phyloP scores from a whole-genome alignment of 2,888 invertebrate species.

The Caenorhabditis sulstoni region DNA sequence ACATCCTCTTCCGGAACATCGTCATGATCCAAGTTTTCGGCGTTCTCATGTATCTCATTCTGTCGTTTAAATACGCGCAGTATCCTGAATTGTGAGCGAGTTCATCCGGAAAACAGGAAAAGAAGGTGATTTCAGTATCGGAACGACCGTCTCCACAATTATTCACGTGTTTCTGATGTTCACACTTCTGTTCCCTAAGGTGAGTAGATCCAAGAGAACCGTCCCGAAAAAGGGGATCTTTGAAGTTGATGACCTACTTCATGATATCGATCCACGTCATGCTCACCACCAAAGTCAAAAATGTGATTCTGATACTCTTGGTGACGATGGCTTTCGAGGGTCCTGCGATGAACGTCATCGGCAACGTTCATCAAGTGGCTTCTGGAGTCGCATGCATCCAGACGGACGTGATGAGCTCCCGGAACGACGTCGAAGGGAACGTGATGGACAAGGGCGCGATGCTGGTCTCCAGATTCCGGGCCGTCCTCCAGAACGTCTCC shows the following conservation, averaged over 20 bases:
- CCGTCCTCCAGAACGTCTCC: conserved; percentile 54
- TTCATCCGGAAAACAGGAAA: neutral
- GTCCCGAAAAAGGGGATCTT: neutral
- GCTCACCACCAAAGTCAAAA: conserved; percentile 59
- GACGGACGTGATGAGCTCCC: conserved; percentile 66
- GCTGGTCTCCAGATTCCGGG: conserved; percentile 38
- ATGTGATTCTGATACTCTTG: conserved; percentile 58
- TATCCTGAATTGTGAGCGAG: conserved; percentile 61
- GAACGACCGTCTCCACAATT: conserved; percentile 59
- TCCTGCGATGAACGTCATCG: conserved; percentile 72
- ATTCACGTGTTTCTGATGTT: conserved; percentile 64
- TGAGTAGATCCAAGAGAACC: neutral
- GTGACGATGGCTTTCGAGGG: conserved; percentile 65
- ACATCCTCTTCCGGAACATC: conserved; percentile 53
- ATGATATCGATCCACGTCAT: conserved; percentile 63
- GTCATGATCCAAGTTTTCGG: conserved; percentile 68
- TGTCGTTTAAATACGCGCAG: conserved; percentile 70
- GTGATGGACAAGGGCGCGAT: conserved; percentile 61
- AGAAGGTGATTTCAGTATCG: conserved; percentile 59
- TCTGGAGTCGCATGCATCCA: conserved; percentile 74
- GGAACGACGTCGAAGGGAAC: conserved; percentile 67
- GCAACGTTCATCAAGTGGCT: conserved; percentile 69
- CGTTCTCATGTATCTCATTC: conserved; percentile 66
- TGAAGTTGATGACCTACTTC: conserved; percentile 60
- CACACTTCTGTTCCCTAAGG: conserved; percentile 65